Evolutionary conservation across 2,888 invertebrate species (phyloP), one percentile per base, ranked within the genome.

Genomic region (Parthenolecanium corni): DNA sequence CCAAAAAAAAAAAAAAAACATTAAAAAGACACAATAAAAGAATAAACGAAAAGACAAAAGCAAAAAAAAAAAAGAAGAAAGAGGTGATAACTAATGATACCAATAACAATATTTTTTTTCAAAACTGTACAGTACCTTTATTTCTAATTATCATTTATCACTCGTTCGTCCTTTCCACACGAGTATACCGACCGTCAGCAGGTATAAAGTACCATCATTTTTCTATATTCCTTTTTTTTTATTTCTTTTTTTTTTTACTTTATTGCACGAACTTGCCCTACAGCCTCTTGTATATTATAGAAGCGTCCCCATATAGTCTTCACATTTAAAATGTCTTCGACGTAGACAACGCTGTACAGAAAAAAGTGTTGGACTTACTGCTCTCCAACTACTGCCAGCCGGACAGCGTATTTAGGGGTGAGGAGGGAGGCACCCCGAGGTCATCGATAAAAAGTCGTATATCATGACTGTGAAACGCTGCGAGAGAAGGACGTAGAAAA

Each of bases 361-460:
- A 49, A 21, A 24, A 23, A 23, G 23, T 9, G 25, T 12, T n/a
- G 21, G 40, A 53, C 53, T 14, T 40, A n/a, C n/a, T n/a, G n/a
- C n/a, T n/a, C n/a, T n/a, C n/a, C n/a, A n/a, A n/a, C n/a, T n/a
- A n/a, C n/a, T n/a, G n/a, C n/a, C n/a, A n/a, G n/a, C n/a, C n/a
- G n/a, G n/a, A n/a, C n/a, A n/a, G n/a, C n/a, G n/a, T n/a, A n/a
- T n/a, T n/a, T 61, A 51, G 51, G 36, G 58, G 46, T 58, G 46
- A 20, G 51, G n/a, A n/a, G 31, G 40, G 23, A 36, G 49, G 49
- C 49, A 51, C 61, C 61, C 61, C 38, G 61, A 61, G 61, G 61
- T 61, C 61, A 61, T 61, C 61, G 49, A 61, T 40, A 51, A 61
- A 31, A 61, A 61, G 49, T 49, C 61, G 61, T 61, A 51, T 61